phyloP scores from a whole-genome alignment of 2,113 vertebrate species.

The Leptocoma aspasia region DNA sequence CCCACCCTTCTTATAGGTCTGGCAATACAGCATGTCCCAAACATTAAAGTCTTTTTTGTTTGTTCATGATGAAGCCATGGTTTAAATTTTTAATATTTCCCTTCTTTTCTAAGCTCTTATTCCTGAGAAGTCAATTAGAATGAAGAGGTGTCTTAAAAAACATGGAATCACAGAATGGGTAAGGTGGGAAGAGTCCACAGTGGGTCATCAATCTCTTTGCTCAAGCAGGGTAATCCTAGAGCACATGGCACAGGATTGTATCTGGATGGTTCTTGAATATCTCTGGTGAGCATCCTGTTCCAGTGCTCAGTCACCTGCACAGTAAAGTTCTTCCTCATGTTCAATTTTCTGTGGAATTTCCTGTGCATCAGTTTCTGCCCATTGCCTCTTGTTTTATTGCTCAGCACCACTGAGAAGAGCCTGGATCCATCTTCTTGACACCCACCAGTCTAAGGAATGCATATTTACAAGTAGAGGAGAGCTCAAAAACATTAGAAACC shows the following conservation, averaged over 20 bases:
- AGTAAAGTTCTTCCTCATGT: background rate
- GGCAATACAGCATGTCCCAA: background rate
- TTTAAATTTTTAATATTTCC: background rate
- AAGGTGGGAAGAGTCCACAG: background rate
- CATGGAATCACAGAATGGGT: background rate
- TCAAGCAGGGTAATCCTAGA: background rate
- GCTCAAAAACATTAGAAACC: background rate
- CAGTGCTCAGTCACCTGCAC: background rate
- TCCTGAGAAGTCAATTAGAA: background rate
- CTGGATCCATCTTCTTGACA: background rate
- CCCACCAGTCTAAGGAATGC: background rate
- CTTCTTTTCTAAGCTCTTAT: background rate
- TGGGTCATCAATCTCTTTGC: background rate
- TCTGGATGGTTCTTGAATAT: background rate
- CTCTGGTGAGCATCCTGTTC: rapidly evolving
- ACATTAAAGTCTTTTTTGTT: background rate
- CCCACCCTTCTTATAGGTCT: background rate
- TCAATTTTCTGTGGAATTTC: background rate
- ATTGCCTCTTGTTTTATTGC: background rate
- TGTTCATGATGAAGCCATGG: background rate
- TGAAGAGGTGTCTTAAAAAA: background rate
- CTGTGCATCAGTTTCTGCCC: background rate
- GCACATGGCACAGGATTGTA: background rate
- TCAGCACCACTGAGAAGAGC: background rate
- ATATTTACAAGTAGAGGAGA: background rate